Base-by-base conservation (phyloP, 2,797 vertebrate genomes). In the Scleropages formosus region DNA sequence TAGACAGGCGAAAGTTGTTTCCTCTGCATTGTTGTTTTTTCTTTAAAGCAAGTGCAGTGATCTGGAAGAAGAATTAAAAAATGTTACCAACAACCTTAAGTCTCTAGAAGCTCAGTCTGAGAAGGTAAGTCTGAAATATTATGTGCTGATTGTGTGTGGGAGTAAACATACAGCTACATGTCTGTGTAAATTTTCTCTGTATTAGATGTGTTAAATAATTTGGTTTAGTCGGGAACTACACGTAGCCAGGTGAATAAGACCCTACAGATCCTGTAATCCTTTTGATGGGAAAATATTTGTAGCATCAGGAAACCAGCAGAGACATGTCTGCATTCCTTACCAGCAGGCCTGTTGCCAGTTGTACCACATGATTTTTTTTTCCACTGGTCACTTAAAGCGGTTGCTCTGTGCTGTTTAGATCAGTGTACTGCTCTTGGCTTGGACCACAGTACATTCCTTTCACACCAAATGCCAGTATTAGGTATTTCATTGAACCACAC, bases 51-150 rank as follows among this genome's bases (percentile, higher is more conserved):
- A 99, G 88, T 95, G 95, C 24, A 87, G 91, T 0, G 96, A 99
- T 82, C 87, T 99, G 77, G 97, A 99, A 71, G 97, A 99, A 79
- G 96, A 98, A 79, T 86, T 99, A 69, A 99, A 98, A 90, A 99
- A 98, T 0, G 95, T 99, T 83, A 98, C 96, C 26, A 99, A 99
- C 91, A 98, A 96, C 81, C 91, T 98, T 68, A 99, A 98, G 80
- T 99, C 98, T 0, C 91, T 99, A 59, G 96, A 99, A 88, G 96
- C 98, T 79, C 96, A 98, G 18, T 96, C 96, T 66, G 96, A 97
- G 66, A 99, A 99, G 94, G 97, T 94, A 24, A 76, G 85, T 9
- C 12, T 31, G 46, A 39, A 39, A 39, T 39, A 6, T 39, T 2
- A 39, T 6, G 6, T 39, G 31, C 39, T 39, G 31, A 39, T n/a